Evolutionary conservation across 1,140 invertebrate species (phyloP).

Genomic region (Drosophila nasuta): DNA sequence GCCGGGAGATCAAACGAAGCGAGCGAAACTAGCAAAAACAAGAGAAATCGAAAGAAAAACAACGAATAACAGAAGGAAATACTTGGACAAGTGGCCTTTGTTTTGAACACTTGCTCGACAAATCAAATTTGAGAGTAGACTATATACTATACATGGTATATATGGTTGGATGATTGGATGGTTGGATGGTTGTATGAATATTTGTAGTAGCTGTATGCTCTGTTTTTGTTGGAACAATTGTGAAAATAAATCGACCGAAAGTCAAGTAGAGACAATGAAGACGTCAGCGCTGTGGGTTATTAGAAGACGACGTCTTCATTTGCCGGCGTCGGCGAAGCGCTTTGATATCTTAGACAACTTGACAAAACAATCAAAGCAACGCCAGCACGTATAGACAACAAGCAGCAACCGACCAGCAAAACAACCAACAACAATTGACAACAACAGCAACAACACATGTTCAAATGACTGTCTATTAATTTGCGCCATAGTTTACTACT

Average conservation of each 20-base stretch:
- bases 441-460: slow-evolving; percentile 57
- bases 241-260: slow-evolving; percentile 79
- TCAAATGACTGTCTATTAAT: slow-evolving; percentile 80
- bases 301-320: slow-evolving; percentile 44
- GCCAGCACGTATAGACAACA: slow-evolving; percentile 49
- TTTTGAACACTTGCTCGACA: slow-evolving; percentile 48
- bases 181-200: slow-evolving; percentile 8
- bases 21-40: slow-evolving; percentile 40
- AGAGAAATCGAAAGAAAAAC: slow-evolving; percentile 19
- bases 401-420: slow-evolving; percentile 40
- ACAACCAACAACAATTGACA: slow-evolving; percentile 54
- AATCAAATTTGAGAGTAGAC: slow-evolving; percentile 46
- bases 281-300: slow-evolving; percentile 84
- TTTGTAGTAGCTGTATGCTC: slow-evolving; percentile 23
- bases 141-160: slow-evolving; percentile 10
- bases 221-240: slow-evolving; percentile 79
- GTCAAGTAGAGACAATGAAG: slow-evolving; percentile 82
- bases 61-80: slow-evolving; percentile 33
- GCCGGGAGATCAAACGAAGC: slow-evolving; percentile 44
- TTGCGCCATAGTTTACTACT: slow-evolving; percentile 66
- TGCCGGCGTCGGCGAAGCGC: slow-evolving; percentile 47
- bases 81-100: slow-evolving; percentile 48
- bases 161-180: slow-evolving; percentile 1
- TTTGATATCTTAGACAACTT: slow-evolving; percentile 84
- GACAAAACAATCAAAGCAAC: slow-evolving; percentile 83